Percentiles rank a stretch among this genome's conserved stretches.
Evolutionary conservation across 2,113 vertebrate genomes (phyloP).

Genomic region (Petaurus breviceps): DNA sequence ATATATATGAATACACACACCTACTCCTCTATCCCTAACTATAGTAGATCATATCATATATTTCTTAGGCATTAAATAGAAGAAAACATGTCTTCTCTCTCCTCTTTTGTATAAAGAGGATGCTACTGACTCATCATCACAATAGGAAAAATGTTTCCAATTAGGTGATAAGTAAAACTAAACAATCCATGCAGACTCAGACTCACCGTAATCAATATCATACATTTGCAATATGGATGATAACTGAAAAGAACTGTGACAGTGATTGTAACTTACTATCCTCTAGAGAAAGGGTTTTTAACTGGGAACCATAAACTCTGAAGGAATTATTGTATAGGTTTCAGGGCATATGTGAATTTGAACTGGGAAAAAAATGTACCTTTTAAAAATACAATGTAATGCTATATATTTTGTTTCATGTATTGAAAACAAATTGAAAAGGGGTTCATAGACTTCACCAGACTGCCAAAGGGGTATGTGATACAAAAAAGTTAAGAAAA

Average conservation of each 20-base stretch:
- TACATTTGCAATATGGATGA: neutral
- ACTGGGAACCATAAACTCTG: neutral
- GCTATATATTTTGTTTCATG: neutral
- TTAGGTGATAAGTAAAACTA: neutral
- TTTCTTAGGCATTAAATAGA: neutral
- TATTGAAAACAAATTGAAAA: neutral
- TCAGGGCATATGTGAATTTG: neutral
- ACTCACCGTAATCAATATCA: neutral
- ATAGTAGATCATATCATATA: neutral
- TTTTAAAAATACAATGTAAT: neutral
- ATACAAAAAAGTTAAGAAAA: neutral
- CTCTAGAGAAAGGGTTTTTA: neutral
- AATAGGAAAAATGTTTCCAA: neutral
- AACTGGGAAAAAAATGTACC: neutral
- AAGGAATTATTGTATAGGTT: neutral
- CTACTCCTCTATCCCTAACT: neutral
- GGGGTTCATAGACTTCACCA: neutral
- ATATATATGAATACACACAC: neutral
- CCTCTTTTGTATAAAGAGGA: neutral
- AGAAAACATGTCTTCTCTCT: neutral
- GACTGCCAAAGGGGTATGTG: neutral
- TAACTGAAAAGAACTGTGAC: neutral
- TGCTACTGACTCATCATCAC: neutral
- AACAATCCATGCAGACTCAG: neutral
- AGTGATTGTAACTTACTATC: neutral